Evolutionary conservation across 2,888 invertebrate species (phyloP), one percentile per base, ranked within the genome.

Genomic region (Megastigmus dorsalis): DNA sequence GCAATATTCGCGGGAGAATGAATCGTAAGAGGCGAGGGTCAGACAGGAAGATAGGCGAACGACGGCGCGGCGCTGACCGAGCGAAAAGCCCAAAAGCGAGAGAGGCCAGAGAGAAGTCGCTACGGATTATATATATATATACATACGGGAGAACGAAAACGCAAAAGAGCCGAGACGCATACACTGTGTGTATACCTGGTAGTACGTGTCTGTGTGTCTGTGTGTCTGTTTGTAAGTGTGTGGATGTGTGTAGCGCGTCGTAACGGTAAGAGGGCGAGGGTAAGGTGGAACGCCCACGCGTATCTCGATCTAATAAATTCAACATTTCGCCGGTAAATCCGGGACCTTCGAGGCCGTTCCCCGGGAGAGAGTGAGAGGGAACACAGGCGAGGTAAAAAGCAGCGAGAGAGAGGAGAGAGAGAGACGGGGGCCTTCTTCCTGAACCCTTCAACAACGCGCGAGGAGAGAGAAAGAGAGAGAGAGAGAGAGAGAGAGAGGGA

Each of bases 291-390:
- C 87, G 87, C 87, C 88, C 87, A 84, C 84, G 83, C 85, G 83
- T 88, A 88, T 88, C 88, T 85, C 85, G 88, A 88, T 88, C 87
- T 86, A 87, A 88, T 88, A 88, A 88, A 88, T 88, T 84, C 86
- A 86, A 87, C 87, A 86, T 86, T 87, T 87, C 85, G 84, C 85
- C 84, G 83, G 84, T 84, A 86, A 81, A 80, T 80, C 78, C 79
- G 78, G 79, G 79, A 79, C 79, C 79, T 80, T 79, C 75, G 75
- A 75, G 75, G 75, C 75, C 63, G 71, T 70, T 62, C 57, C 59
- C 33, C 63, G 59, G 59, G 65, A 63, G 54, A 59, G 65, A 72
- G 66, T 63, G 62, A 70, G 73, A 71, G 73, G 62, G 69, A 70
- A 54, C 57, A 30, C 20, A 15, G n/a, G n/a, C 9, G 60, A 60